Conservation (phyloP, 1,140 invertebrate species). For the Pomacea maculata region DNA sequence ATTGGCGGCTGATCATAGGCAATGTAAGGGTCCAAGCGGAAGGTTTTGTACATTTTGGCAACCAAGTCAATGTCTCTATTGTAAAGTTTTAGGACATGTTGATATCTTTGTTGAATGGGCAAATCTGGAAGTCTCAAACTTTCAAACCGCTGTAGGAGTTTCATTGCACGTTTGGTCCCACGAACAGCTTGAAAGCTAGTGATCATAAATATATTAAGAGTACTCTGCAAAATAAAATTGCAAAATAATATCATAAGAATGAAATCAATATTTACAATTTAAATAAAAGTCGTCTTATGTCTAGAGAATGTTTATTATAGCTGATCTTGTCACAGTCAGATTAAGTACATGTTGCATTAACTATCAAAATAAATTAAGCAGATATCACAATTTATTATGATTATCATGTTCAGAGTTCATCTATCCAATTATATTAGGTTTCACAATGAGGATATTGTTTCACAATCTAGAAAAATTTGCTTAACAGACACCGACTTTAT, state of each 20-base stretch:
- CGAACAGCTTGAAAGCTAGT: conserved; percentile 87
- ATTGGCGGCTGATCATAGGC: conserved; percentile 87
- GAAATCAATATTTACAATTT: background rate
- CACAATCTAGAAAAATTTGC: no score
- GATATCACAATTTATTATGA: no score
- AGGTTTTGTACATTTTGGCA: conserved; percentile 85
- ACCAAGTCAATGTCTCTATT: conserved; percentile 88
- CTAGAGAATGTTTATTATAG: no score
- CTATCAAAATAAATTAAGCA: no score
- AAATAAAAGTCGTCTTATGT: no score
- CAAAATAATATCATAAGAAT: background rate
- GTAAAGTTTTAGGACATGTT: conserved; percentile 82
- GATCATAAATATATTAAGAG: conserved; percentile 71
- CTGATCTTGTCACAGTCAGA: no score
- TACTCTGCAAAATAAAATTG: background rate
- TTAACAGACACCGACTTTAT: no score
- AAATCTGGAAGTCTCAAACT: conserved; percentile 66
- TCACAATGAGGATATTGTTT: no score
- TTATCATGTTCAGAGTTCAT: no score
- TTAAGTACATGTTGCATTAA: no score
- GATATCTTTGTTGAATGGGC: conserved; percentile 85
- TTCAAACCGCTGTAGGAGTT: conserved; percentile 86
- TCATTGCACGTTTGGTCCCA: conserved; percentile 89
- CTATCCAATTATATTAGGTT: no score
- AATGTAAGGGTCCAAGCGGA: conserved; percentile 85